Base-by-base conservation (phyloP, 2,113 vertebrate genomes). In the Cyphomyrus plagiostoma region DNA sequence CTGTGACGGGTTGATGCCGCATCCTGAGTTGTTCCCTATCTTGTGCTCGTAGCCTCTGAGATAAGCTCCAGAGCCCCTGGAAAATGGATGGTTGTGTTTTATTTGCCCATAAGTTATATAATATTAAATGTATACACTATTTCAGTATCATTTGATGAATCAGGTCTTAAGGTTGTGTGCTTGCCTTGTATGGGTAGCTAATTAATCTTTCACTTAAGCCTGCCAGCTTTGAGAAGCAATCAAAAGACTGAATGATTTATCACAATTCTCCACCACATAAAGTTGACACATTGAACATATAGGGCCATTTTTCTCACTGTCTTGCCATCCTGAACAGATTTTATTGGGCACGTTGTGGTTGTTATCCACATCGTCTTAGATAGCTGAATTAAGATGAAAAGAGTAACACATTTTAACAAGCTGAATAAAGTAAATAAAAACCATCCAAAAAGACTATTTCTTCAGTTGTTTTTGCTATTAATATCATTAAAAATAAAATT, bases 171-270 rank as follows among this genome's bases (percentile, higher is more conserved):
- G 88, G 83, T 35, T 52, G 74, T 11, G 35, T 82, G 70, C 35
- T 39, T 66, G 10, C 35, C 15, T 89, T 26, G 53, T 74, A 58
- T 35, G 77, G 82, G 88, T 52, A 45, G 80, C 88, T 49, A 80
- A 89, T 89, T 70, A 89, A 89, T 89, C 88, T 89, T 83, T 39
- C 88, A 77, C 35, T 56, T 89, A 83, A 52, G 88, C 88, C 77
- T 74, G 66, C 74, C 74, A 89, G 35, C 35, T 53, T 89, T 56
- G 70, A 89, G 77, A 89, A 89, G 49, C 74, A 89, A 83, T 80
- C 77, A 74, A 89, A 89, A 53, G 88, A 83, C 50, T 83, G 88
- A 89, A 89, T 89, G 88, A 89, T 89, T 89, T 83, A 89, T 83
- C 49, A 80, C 77, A 89, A 89, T 89, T 89, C 49, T 4, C 30